Evolutionary conservation across 2,113 vertebrate genomes (phyloP).

Genomic region (Ciconia maguari): DNA sequence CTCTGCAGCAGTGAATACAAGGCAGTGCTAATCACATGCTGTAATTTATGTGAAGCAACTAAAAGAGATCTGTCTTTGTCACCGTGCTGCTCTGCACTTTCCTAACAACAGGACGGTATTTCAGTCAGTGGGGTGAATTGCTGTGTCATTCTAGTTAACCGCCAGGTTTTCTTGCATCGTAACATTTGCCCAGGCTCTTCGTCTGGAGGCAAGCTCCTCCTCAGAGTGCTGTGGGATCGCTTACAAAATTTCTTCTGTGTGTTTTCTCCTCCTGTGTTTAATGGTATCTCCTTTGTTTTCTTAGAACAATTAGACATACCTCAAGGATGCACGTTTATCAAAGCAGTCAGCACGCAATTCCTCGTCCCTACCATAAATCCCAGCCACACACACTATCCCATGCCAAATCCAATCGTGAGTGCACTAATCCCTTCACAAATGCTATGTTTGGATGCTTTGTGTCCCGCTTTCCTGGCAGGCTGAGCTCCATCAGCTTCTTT

Average conservation of each 20-base stretch:
- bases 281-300: neutral
- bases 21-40: neutral
- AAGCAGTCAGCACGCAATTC: neutral
- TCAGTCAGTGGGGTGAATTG: neutral
- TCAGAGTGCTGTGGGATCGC: neutral
- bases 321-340: neutral
- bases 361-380: neutral
- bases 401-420: neutral
- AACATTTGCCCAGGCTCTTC: neutral
- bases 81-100: neutral
- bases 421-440: neutral
- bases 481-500: neutral
- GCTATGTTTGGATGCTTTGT: neutral
- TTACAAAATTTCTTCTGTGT: neutral
- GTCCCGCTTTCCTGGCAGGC: neutral
- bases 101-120: neutral
- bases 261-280: neutral
- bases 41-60: neutral
- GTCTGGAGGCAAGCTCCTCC: neutral
- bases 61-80: neutral
- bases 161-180: neutral
- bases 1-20: neutral
- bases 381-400: neutral
- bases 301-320: neutral
- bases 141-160: neutral